Base-by-base conservation (phyloP, 2,797 vertebrate genomes). In the Corythornis leucogaster region DNA sequence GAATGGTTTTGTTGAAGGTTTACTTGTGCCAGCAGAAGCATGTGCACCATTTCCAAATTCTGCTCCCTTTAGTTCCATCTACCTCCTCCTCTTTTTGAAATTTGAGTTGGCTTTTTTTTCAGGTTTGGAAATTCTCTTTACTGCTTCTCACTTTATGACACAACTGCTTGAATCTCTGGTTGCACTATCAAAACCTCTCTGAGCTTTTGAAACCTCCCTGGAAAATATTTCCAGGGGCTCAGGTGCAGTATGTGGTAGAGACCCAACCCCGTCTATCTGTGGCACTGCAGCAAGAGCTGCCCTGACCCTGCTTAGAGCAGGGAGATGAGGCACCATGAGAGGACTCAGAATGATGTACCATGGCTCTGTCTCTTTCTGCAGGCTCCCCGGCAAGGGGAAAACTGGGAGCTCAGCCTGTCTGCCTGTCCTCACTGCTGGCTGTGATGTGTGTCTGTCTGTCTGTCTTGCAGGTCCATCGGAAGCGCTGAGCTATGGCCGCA, bases 401-500 rank as follows among this genome's bases (percentile, higher is more conserved):
- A 61, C n/a, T 30, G 26, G 54, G 46, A 20, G 31, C 42, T 17
- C 7, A 2, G 18, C 48, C 38, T 21, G 11, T 59, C 24, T 0
- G 0, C 17, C 33, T 58, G 31, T 76, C 42, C 43, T 22, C 5
- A 5, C 30, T 2, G 2, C 33, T 1, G 3, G 7, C 63, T 61
- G 42, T 48, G 51, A 92, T 5, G 5, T 3, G 1, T 10, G 12
- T 53, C 25, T 10, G 12, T 95, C 38, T 95, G 79, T 95, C 38
- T 95, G 79, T 96, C 88, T 94, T 94, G 93, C 98, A 99, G 99
- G 99, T 93, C 99, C 99, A 40, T 98, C 98, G 33, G 99, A 99
- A 71, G 98, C 98, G 12, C 96, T 98, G 68, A 98, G 99, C 20
- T 99, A 98, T 18, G 97, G 98, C 89, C 97, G 97, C 87, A 98